Conservation (phyloP, 2,888 invertebrate species). For the Capitulum mitella region DNA sequence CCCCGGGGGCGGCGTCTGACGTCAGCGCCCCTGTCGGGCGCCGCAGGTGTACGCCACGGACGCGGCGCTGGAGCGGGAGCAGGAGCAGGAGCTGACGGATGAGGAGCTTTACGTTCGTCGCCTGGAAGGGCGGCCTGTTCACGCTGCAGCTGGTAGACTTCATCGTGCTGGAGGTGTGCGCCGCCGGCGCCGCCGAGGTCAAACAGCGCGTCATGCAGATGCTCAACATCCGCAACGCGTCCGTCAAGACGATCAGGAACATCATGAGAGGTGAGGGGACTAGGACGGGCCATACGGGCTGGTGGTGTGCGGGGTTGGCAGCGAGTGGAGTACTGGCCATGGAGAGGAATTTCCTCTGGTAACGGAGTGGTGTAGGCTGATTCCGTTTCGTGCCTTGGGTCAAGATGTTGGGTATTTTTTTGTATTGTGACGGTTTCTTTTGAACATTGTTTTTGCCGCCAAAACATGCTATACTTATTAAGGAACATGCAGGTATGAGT, state of each 20-base stretch:
- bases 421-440: too few relatives aligned
- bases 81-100: conserved; percentile 62
- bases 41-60: conserved; percentile 3
- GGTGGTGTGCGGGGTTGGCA: too few relatives aligned
- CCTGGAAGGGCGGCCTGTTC: conserved; percentile 89
- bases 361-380: too few relatives aligned
- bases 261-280: conserved; percentile 71
- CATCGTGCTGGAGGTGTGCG: conserved; percentile 51
- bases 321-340: too few relatives aligned
- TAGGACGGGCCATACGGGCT: too few relatives aligned
- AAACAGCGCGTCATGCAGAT: conserved; percentile 84
- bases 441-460: too few relatives aligned
- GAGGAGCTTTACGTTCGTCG: conserved; percentile 82
- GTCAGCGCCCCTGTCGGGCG: background rate
- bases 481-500: too few relatives aligned
- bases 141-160: conserved; percentile 91
- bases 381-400: too few relatives aligned
- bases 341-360: too few relatives aligned
- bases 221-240: conserved; percentile 78
- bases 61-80: conserved; percentile 36
- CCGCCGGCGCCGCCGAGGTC: conserved; percentile 50
- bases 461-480: too few relatives aligned
- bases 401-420: too few relatives aligned
- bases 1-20: too few relatives aligned
- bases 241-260: conserved; percentile 83